Conservation (phyloP, 2,888 invertebrate species). For the Sminthurinus aureus region DNA sequence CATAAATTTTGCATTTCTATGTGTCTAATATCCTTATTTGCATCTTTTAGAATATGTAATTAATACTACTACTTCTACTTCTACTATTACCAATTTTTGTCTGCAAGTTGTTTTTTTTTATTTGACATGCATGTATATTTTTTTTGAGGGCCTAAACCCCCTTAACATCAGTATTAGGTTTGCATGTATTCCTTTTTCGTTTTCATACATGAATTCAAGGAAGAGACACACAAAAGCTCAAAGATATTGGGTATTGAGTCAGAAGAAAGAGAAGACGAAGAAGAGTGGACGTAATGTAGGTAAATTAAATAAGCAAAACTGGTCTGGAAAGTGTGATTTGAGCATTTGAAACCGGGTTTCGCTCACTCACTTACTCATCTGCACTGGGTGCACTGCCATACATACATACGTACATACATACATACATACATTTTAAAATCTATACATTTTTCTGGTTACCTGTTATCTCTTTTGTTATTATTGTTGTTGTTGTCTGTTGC, state of each 20-base stretch:
- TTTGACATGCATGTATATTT: neutral
- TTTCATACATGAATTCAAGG: neutral
- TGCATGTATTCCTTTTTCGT: neutral
- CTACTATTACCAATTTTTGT: too few relatives aligned
- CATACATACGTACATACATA: neutral
- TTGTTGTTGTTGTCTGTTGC: neutral
- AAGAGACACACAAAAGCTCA: neutral
- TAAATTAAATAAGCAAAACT: constrained; percentile 43
- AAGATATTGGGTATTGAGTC: neutral
- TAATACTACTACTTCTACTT: neutral
- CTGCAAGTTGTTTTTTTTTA: neutral
- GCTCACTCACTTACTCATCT: constrained; percentile 9
- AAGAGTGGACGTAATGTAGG: constrained; percentile 30
- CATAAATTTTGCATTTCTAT: too few relatives aligned
- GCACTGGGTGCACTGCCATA: neutral
- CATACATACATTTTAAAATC: neutral
- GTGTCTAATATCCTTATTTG: neutral
- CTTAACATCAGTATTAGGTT: neutral
- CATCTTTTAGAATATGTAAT: neutral
- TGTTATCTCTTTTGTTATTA: neutral
- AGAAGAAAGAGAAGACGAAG: constrained; percentile 2
- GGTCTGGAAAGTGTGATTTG: constrained; percentile 50
- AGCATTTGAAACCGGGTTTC: constrained; percentile 46
- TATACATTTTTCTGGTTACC: neutral
- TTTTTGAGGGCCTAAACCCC: neutral